Base-by-base conservation (phyloP, 2,797 vertebrate genomes). In the Gymnoscopelus braueri region DNA sequence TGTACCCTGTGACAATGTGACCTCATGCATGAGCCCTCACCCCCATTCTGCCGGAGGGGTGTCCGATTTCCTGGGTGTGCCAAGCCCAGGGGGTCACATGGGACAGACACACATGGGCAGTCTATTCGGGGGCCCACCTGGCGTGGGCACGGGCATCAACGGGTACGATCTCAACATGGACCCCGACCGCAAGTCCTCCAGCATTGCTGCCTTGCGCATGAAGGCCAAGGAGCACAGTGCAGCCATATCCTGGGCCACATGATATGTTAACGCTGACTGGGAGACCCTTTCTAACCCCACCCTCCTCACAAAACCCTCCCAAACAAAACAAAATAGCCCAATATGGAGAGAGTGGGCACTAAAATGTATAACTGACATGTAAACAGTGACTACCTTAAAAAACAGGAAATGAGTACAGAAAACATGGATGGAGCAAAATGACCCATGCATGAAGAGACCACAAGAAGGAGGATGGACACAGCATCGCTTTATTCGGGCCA, bases 141-240 rank as follows among this genome's bases (percentile, higher is more conserved):
- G 95, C 23, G 95, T 99, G 91, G 94, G 95, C 24, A 90, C 94
- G 0, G 89, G 95, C 80, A 95, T 99, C 91, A 99, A 98, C 0
- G 93, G 96, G 44, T 99, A 98, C 0, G 97, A 99, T 93, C 93
- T 99, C 82, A 97, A 96, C 82, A 94, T 96, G 71, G 98, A 99
- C 93, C 97, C 98, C 0, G 98, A 99, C 92, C 96, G 97, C 92
- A 99, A 99, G 93, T 98, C 95, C 29, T 99, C 98, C 71, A 99
- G 98, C 91, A 99, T 99, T 2, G 98, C 97, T 0, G 92, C 97
- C 32, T 93, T 99, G 86, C 94, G 98, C 87, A 98, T 99, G 97
- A 99, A 99, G 82, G 98, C 98, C 53, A 99, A 99, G 90, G 98
- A 99, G 95, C 98, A 99, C 95, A 99, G 98, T 4, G 98, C 98